Evolutionary conservation across 2,113 vertebrate species (phyloP), one percentile per base, ranked within the genome.

Genomic region (Ancistrus triradiatus): DNA sequence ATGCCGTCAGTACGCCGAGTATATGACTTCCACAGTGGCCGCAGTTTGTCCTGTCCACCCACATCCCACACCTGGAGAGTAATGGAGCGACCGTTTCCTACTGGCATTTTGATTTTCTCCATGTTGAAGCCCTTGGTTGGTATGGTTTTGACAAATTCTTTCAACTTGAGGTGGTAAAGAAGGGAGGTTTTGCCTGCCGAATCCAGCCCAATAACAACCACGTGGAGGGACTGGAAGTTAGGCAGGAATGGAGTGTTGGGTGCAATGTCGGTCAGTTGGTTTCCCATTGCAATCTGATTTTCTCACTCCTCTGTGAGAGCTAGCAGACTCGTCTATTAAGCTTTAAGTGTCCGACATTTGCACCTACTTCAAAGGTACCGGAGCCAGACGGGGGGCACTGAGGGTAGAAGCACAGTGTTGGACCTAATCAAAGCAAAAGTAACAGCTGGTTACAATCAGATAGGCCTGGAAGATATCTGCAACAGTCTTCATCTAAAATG

Each of bases 51-150:
- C 77, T 95, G 92, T 0, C 93, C 93, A 0, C 92, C 92, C 2
- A 95, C 93, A 1, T 95, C 93, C 92, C 93, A 95, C 72, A 93
- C 92, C 67, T 94, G 91, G 76, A 95, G 92, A 70, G 88, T 88
- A 40, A 92, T 86, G 55, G 81, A 72, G 0, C 91, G 86, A 0
- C 91, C 88, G 1, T 81, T 72, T 3, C 88, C 92, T 37, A 94
- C 77, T 0, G 89, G 75, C 63, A 93, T 87, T 51, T 90, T 91
- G 68, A 94, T 89, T 80, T 91, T 92, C 83, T 95, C 93, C 2
- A 83, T 92, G 83, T 95, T 95, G 78, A 95, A 95, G 58, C 92
- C 92, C 66, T 92, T 94, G 35, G 93, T 95, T 17, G 93, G 92
- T 73, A 90, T 91, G 0, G 91, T 94, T 43, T 91, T 84, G 58